These are phyloP conservation scores for Oscheius sp. DNA, from an alignment of 2,888 invertebrate genomes.

Conservation along the genomic window DNA sequence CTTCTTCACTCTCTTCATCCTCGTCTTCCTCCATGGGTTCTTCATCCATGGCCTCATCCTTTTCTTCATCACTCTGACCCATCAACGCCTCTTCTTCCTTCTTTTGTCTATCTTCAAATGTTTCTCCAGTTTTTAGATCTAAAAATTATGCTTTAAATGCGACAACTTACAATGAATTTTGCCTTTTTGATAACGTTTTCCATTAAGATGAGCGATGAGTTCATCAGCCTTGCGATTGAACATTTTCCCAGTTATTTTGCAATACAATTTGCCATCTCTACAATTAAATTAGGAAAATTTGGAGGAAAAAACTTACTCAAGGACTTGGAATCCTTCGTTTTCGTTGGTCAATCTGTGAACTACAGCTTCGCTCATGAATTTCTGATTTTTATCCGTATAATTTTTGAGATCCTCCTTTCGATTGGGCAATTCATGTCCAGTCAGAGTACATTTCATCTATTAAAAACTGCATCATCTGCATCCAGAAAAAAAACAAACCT, in stretches of 20 bases:
- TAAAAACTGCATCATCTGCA: neutral
- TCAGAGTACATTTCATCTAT: conserved; percentile 38
- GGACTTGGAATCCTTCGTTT: conserved; percentile 36
- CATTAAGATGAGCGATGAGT: conserved; percentile 33
- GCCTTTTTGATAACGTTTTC: conserved; percentile 33
- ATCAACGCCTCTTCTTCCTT: neutral
- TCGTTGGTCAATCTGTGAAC: conserved; percentile 31
- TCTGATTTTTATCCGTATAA: conserved; percentile 36
- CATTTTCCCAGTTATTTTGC: conserved; percentile 35
- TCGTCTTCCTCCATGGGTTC: neutral
- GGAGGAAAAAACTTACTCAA: neutral
- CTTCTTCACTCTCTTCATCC: conserved; percentile 7
- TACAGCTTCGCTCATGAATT: conserved; percentile 35
- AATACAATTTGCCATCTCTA: conserved; percentile 33
- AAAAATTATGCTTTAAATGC: neutral
- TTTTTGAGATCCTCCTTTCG: conserved; percentile 12
- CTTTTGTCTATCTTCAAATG: neutral
- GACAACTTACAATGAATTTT: conserved; percentile 21
- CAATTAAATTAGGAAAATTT: neutral
- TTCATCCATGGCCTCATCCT: neutral
- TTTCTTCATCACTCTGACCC: neutral
- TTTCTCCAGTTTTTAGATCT: too few relatives aligned
- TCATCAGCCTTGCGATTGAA: conserved; percentile 33
- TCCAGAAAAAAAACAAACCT: conserved; percentile 1
- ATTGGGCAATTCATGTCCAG: conserved; percentile 38